phyloP scores from a whole-genome alignment of 1,140 invertebrate species.

The Sycophila sp. region DNA sequence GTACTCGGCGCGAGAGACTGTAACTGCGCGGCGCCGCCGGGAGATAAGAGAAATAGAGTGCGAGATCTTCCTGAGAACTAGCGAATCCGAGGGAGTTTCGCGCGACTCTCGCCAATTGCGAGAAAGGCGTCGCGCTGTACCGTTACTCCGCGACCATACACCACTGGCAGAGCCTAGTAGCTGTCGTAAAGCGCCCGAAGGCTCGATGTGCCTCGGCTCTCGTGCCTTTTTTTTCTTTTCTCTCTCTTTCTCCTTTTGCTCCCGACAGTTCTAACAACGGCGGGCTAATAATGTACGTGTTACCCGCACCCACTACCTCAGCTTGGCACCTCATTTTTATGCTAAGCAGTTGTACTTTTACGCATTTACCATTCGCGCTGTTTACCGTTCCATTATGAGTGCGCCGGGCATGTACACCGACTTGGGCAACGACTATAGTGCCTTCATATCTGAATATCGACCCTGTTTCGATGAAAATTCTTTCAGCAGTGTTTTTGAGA shows the following conservation, averaged over 20 bases:
- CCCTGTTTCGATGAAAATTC: too few species aligned
- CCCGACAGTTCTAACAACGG: too few species aligned
- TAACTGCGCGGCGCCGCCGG: neutral
- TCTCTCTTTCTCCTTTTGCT: neutral
- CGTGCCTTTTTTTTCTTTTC: neutral
- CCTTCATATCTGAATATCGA: too few species aligned
- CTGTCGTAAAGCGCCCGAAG: neutral
- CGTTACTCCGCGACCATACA: slow-evolving; percentile 7
- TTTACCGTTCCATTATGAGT: neutral
- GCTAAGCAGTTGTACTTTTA: neutral
- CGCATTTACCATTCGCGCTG: neutral
- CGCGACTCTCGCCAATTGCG: neutral
- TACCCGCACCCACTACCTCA: neutral
- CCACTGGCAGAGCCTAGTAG: neutral
- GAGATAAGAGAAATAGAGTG: neutral
- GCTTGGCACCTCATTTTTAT: slow-evolving; percentile 16
- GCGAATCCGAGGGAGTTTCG: neutral
- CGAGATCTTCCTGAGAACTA: neutral
- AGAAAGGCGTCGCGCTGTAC: neutral
- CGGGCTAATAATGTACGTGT: neutral
- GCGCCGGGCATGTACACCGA: too few species aligned
- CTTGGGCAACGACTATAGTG: too few species aligned
- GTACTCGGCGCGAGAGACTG: too few species aligned
- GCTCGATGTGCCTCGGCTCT: neutral
- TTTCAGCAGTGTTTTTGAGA: too few species aligned